Evolutionary conservation across 1,140 invertebrate species (phyloP).

Genomic region (Cherax destructor): DNA sequence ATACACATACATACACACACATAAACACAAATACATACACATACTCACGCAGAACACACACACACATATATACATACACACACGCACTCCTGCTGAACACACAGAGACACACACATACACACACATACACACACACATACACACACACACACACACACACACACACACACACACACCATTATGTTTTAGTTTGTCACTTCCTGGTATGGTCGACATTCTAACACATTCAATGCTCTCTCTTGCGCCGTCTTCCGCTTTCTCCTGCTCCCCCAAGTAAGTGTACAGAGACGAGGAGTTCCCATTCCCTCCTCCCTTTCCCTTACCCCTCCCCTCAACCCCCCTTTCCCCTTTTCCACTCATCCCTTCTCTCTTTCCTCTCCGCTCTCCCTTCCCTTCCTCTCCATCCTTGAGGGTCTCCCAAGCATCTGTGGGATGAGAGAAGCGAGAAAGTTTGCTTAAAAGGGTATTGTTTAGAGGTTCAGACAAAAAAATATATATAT

Average conservation of each 20-base stretch:
- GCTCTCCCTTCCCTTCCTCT: too few relatives aligned
- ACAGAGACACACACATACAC: not conserved
- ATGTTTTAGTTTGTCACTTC: not conserved
- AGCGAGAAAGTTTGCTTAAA: too few relatives aligned
- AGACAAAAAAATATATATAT: too few relatives aligned
- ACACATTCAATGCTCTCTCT: slow-evolving; percentile 35
- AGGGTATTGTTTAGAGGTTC: too few relatives aligned
- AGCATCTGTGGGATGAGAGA: too few relatives aligned
- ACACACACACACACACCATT: not conserved
- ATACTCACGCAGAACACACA: not conserved
- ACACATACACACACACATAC: not conserved
- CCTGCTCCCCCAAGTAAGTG: slow-evolving; percentile 59
- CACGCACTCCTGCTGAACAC: not conserved
- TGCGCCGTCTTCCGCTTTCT: slow-evolving; percentile 53
- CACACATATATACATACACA: not conserved
- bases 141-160: slow-evolving; percentile 8
- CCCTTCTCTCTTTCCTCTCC: too few relatives aligned
- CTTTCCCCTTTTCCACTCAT: too few relatives aligned
- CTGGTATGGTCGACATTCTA: slow-evolving; percentile 9
- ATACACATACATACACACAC: not conserved
- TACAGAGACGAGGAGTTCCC: not conserved
- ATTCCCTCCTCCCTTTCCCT: too few relatives aligned
- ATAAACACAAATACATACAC: not conserved
- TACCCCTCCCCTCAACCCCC: too few relatives aligned
- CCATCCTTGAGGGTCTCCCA: too few relatives aligned